Percentiles rank a stretch among this genome's conserved stretches.
Evolutionary conservation across 2,888 invertebrate genomes (phyloP).

Genomic region (Cataglyphis livida): DNA sequence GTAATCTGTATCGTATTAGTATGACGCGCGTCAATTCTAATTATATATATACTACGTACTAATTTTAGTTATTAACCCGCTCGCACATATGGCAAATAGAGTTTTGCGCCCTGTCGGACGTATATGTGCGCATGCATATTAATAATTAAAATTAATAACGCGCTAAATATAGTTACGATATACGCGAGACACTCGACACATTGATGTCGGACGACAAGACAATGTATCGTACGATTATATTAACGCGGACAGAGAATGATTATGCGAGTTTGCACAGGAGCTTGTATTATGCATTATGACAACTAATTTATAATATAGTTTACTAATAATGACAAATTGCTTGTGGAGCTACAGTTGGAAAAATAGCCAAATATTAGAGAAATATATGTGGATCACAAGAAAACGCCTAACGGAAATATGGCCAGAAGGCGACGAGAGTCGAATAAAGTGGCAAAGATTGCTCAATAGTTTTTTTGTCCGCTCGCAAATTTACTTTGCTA

Average conservation of each 20-base stretch:
- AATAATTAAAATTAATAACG: slow-evolving; percentile 55
- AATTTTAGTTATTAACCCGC: slow-evolving; percentile 43
- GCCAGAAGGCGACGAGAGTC: not conserved
- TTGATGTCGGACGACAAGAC: slow-evolving; percentile 26
- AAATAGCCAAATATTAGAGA: not conserved
- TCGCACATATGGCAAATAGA: slow-evolving; percentile 28
- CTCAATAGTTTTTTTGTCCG: not conserved
- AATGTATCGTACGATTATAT: slow-evolving; percentile 37
- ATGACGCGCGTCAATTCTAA: slow-evolving; percentile 44
- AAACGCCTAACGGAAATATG: not conserved
- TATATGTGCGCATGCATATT: slow-evolving; percentile 9
- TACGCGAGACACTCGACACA: slow-evolving; percentile 13
- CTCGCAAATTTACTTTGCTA: slow-evolving; percentile 2
- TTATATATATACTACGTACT: slow-evolving; percentile 25
- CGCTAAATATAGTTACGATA: slow-evolving; percentile 31
- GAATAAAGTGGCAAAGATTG: not conserved
- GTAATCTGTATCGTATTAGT: slow-evolving; percentile 26
- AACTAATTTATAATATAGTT: slow-evolving; percentile 22
- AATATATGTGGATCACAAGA: not conserved
- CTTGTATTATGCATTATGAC: slow-evolving; percentile 9
- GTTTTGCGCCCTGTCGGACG: slow-evolving; percentile 21
- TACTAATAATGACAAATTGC: not conserved
- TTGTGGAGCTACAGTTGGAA: not conserved
- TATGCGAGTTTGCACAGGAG: slow-evolving; percentile 16
- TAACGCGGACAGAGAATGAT: slow-evolving; percentile 33